Evolutionary conservation across 2,888 invertebrate genomes (phyloP).

Genomic region (Biston stratarius): DNA sequence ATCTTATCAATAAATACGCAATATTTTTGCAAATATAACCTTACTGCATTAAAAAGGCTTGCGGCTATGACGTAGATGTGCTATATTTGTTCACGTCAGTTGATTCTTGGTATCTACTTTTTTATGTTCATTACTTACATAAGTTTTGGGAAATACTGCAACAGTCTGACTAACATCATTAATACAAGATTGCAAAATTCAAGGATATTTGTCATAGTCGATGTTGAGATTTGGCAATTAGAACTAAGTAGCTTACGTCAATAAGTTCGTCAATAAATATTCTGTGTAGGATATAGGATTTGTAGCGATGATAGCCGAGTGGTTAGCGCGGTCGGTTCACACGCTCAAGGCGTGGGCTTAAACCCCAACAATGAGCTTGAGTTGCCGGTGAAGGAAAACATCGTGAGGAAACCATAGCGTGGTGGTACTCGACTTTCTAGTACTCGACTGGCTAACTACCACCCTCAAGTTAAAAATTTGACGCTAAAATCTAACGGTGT

Average conservation of each 20-base stretch:
- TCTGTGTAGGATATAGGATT: no score
- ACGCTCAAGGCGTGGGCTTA: no score
- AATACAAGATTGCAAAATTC: constrained; percentile 10
- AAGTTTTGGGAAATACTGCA: constrained; percentile 24
- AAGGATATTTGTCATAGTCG: constrained; percentile 33
- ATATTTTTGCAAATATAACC: constrained; percentile 40
- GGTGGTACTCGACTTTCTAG: no score
- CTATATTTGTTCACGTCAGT: constrained; percentile 50
- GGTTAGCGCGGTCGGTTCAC: no score
- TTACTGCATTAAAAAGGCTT: constrained; percentile 48
- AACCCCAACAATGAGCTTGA: no score
- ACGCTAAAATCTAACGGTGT: no score
- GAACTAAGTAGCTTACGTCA: not conserved
- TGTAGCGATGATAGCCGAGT: no score
- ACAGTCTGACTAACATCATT: constrained; percentile 24
- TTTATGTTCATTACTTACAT: constrained; percentile 26
- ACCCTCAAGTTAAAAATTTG: no score
- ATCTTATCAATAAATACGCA: constrained; percentile 50
- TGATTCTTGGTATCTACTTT: constrained; percentile 27
- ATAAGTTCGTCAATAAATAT: no score
- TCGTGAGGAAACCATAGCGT: no score
- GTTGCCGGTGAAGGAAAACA: no score
- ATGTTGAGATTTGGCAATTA: constrained; percentile 14
- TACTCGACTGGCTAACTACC: no score
- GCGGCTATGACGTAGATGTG: constrained; percentile 48